Percentiles rank a stretch among this genome's conserved stretches.
Conservation (phyloP, 2,888 invertebrate species). For the Oscheius sp. region DNA sequence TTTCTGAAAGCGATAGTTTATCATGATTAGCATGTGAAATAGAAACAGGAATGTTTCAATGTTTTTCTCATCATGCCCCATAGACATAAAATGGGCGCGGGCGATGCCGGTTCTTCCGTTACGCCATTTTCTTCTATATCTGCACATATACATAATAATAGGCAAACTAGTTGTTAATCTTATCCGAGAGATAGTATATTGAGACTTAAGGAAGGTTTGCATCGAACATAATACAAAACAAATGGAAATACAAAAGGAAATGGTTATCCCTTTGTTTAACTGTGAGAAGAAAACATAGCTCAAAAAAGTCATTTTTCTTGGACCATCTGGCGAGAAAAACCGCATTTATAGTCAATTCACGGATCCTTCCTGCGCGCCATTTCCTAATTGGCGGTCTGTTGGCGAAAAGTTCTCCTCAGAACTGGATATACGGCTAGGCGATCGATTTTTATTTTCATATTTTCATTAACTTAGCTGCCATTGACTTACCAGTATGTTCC, state of each 20-base stretch:
- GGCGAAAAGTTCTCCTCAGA: conserved; percentile 24
- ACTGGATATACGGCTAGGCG: conserved; percentile 13
- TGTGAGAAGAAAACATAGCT: neutral
- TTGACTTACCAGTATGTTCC: neutral
- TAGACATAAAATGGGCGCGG: conserved; percentile 24
- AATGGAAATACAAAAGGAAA: neutral
- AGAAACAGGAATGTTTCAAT: conserved; percentile 17
- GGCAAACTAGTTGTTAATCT: conserved; percentile 24
- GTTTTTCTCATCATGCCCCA: conserved; percentile 21
- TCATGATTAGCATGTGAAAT: too few relatives aligned
- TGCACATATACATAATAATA: conserved; percentile 25
- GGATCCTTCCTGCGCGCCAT: conserved; percentile 21
- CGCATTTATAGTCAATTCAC: neutral
- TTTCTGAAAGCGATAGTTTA: conserved; percentile 31
- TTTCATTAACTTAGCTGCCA: neutral
- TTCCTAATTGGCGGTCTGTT: conserved; percentile 26
- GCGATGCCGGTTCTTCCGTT: conserved; percentile 21
- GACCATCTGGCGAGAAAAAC: neutral
- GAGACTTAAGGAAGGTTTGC: too few relatives aligned
- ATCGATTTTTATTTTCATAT: conserved; percentile 1
- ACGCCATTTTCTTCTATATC: conserved; percentile 16
- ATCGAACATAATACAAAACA: neutral
- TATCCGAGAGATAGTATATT: too few relatives aligned
- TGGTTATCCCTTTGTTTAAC: neutral
- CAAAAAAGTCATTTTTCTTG: neutral